phyloP scores from a whole-genome alignment of 1,140 invertebrate species.

The Ostrea edulis region DNA sequence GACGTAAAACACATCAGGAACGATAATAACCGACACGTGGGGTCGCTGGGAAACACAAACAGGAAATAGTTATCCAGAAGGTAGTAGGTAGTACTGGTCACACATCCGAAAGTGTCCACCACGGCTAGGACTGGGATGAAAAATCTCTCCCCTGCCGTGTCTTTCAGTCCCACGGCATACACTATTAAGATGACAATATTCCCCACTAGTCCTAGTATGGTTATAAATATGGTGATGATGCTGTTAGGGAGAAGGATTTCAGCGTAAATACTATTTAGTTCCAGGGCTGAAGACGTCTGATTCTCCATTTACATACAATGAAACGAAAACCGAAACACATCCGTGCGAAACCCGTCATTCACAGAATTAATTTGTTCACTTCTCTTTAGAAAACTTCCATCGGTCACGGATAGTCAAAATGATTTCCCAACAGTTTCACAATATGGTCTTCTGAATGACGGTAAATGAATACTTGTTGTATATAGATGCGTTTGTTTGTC shows the following conservation, averaged over 20 bases:
- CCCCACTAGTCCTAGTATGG: conserved; percentile 20
- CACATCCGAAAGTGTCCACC: conserved; percentile 26
- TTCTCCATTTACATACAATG: not conserved
- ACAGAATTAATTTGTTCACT: not conserved
- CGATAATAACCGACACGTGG: not conserved
- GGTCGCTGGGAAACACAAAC: not conserved
- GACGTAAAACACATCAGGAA: conserved; percentile 33
- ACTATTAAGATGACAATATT: conserved; percentile 39
- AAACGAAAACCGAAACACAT: not conserved
- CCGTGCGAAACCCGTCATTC: not conserved
- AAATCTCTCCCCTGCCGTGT: conserved; percentile 23
- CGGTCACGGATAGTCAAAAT: not conserved
- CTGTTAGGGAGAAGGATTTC: not conserved
- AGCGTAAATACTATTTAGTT: not conserved
- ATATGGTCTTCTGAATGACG: not conserved
- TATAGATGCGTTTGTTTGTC: not conserved
- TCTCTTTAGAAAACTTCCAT: not conserved
- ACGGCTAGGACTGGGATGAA: conserved; percentile 39
- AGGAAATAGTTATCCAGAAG: conserved; percentile 28
- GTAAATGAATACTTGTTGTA: not conserved
- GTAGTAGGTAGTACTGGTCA: not conserved
- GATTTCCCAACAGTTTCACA: not conserved
- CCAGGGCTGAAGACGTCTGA: not conserved
- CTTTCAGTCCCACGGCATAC: conserved; percentile 15
- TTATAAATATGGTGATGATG: not conserved